Conservation (phyloP, 2,797 vertebrate genomes). For the Gallinago solitaria region DNA sequence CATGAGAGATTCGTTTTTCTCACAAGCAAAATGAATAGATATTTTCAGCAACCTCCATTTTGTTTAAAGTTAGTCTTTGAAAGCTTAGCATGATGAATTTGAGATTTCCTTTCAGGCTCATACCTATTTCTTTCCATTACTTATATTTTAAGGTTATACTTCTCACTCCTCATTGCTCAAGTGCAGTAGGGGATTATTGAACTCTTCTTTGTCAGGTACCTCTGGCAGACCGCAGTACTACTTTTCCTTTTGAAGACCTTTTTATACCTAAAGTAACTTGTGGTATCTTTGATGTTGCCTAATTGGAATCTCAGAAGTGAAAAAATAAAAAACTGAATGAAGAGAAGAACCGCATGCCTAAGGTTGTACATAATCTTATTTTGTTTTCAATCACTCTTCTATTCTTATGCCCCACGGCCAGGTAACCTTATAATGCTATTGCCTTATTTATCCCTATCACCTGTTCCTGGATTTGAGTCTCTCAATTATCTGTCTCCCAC, state of each 20-base stretch:
- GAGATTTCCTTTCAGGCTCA: constrained; percentile 33
- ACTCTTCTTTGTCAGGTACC: neutral
- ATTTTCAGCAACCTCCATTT: constrained; percentile 59
- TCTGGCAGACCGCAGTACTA: neutral
- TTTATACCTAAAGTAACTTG: neutral
- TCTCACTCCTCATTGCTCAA: constrained; percentile 24
- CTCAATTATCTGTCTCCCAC: neutral
- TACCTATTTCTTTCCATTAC: constrained; percentile 14
- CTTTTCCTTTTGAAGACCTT: constrained; percentile 49
- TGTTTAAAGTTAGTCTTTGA: constrained; percentile 56
- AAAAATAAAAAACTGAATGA: constrained; percentile 23
- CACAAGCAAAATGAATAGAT: constrained; percentile 60
- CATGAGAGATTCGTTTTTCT: constrained; percentile 53
- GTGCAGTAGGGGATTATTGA: constrained; percentile 10
- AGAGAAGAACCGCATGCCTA: neutral
- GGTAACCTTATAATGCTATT: neutral
- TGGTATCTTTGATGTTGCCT: constrained; percentile 34
- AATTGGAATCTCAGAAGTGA: constrained; percentile 33
- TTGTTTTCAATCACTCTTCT: neutral
- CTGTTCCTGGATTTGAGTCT: neutral
- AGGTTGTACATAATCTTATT: neutral
- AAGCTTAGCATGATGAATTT: constrained; percentile 40
- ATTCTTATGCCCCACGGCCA: neutral
- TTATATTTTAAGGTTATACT: constrained; percentile 37
- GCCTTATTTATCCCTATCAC: neutral